phyloP scores from a whole-genome alignment of 2,888 invertebrate genomes.

The Lasius platythorax region DNA sequence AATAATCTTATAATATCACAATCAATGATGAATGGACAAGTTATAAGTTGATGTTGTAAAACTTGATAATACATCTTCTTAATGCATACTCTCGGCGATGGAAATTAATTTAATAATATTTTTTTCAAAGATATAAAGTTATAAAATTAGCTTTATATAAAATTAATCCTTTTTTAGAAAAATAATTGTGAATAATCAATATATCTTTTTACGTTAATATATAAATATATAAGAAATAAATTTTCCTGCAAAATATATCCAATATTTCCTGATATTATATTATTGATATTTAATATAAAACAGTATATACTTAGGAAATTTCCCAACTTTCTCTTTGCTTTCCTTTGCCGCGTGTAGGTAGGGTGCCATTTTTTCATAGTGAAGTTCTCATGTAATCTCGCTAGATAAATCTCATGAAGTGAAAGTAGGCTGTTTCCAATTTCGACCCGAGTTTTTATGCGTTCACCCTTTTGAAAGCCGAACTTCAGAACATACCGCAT shows the following conservation, averaged over 20 bases:
- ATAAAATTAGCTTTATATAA: background rate
- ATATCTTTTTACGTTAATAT: background rate
- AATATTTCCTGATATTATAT: background rate
- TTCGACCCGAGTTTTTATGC: slow-evolving; percentile 69
- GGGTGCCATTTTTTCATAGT: slow-evolving; percentile 56
- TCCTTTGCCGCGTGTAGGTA: slow-evolving; percentile 37
- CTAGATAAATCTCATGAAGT: slow-evolving; percentile 62
- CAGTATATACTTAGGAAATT: background rate
- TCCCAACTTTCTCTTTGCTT: slow-evolving; percentile 66
- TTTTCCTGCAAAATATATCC: background rate
- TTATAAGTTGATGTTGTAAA: background rate
- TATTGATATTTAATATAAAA: background rate
- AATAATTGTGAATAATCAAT: background rate
- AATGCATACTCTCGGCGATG: background rate
- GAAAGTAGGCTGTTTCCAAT: slow-evolving; percentile 78
- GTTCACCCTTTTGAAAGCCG: slow-evolving; percentile 50
- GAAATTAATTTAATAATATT: background rate
- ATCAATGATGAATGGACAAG: background rate
- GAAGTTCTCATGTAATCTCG: slow-evolving; percentile 15
- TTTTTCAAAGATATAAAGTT: background rate
- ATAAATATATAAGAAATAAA: background rate
- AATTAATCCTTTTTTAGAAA: background rate
- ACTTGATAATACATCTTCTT: background rate
- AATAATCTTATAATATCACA: background rate
- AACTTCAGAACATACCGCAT: background rate